A percentile compares a stretch with the other conserved stretches of the same genome.
Conservation (phyloP, 2,888 invertebrate species). For the Acanthosoma haemorrhoidale region DNA sequence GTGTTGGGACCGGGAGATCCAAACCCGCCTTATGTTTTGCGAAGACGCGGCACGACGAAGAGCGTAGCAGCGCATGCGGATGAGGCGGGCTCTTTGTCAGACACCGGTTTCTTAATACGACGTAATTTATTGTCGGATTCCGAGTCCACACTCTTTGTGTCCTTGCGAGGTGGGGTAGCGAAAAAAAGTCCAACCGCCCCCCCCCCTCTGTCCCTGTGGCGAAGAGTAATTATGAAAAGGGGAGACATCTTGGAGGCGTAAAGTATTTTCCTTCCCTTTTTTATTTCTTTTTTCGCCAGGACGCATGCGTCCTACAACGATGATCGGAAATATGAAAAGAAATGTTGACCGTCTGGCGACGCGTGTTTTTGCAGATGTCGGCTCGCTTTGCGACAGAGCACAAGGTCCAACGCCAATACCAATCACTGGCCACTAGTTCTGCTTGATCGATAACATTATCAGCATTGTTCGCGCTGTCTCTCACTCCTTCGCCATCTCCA, state of each 20-base stretch:
- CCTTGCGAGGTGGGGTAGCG: background rate
- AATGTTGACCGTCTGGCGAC: background rate
- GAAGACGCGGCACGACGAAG: constrained; percentile 4
- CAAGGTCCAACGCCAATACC: background rate
- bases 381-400: background rate
- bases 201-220: background rate
- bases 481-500: too few relatives aligned
- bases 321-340: constrained; percentile 8
- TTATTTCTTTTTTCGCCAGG: background rate
- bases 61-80: constrained; percentile 6
- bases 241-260: constrained; percentile 13
- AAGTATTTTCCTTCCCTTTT: background rate
- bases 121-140: constrained; percentile 23
- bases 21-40: background rate
- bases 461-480: too few relatives aligned
- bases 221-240: constrained; percentile 22
- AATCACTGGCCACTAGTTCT: background rate
- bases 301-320: constrained; percentile 3
- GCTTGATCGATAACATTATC: background rate
- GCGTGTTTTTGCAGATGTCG: background rate
- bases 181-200: background rate
- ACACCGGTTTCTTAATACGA: constrained; percentile 10
- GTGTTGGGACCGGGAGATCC: background rate
- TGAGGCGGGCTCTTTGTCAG: constrained; percentile 13
- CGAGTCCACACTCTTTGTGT: constrained; percentile 19